phyloP scores from a whole-genome alignment of 2,888 invertebrate genomes.

The Parasteatoda lunata region DNA sequence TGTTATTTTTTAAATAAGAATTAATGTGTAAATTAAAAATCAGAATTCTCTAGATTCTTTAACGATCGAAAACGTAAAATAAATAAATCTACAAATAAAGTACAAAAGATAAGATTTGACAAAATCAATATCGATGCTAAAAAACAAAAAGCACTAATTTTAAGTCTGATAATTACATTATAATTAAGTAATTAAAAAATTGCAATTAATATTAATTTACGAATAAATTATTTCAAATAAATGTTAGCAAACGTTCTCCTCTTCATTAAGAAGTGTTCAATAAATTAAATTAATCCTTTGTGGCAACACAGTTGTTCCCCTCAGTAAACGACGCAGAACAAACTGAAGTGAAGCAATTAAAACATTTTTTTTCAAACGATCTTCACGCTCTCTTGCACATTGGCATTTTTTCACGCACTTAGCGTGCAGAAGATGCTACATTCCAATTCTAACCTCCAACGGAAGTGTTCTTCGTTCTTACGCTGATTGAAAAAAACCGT shows the following conservation, averaged over 20 bases:
- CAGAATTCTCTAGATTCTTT: no score
- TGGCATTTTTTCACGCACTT: slow-evolving; percentile 54
- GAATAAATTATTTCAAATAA: slow-evolving; percentile 42
- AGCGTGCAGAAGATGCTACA: slow-evolving; percentile 34
- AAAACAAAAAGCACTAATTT: no score
- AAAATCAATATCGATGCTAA: no score
- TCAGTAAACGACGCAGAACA: slow-evolving; percentile 6
- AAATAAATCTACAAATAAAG: no score
- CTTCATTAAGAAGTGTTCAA: slow-evolving; percentile 53
- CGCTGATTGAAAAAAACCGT: no score
- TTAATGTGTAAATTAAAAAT: no score
- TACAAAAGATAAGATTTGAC: no score
- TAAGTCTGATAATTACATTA: no score
- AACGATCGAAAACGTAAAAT: no score
- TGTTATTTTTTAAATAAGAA: no score
- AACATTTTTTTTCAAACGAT: slow-evolving; percentile 20
- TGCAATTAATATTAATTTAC: not conserved
- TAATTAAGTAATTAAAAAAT: no score
- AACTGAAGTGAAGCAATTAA: slow-evolving; percentile 45
- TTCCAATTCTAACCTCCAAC: slow-evolving; percentile 18
- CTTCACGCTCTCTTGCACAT: slow-evolving; percentile 48
- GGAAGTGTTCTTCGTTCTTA: slow-evolving; percentile 13
- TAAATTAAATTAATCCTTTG: slow-evolving; percentile 53
- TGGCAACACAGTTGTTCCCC: slow-evolving; percentile 28
- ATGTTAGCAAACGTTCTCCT: slow-evolving; percentile 45